Base-by-base conservation (phyloP, 1,140 invertebrate species). In the Tetragonula clypearis region DNA sequence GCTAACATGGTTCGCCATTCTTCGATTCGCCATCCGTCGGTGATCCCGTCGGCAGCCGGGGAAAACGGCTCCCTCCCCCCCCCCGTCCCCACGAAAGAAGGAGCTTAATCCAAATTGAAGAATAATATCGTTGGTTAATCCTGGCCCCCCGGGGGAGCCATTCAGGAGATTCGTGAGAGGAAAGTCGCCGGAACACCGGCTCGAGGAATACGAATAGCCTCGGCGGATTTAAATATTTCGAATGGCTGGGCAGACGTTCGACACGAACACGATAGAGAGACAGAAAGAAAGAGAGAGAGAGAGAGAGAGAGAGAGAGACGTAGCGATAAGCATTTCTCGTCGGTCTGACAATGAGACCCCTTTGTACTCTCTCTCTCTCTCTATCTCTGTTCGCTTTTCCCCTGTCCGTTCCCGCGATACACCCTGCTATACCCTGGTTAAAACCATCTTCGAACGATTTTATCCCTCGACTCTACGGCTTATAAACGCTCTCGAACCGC, bases 101-200 rank as follows among this genome's bases (percentile, higher is more conserved):
- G 72, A 85, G 77, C 71, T 89, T 90, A 90, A 90, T 90, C 88
- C 71, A 87, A 90, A 90, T 90, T 90, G 86, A 90, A 90, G 88
- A 90, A 90, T 90, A 90, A 90, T 90, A 90, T 90, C 88, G 41
- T 23, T 65, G 53, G 82, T 84, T 90, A 89, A 90, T 90, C 85
- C 83, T 69, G 30, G 56, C 30, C 26, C 26, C 69, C 71, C 41
- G 41, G 79, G 87, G 65, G 82, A 89, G 62, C 41, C 60, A 14
- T 6, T 0, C 0, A 6, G 23, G 78, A 60, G 66, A 73, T 87
- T 72, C 72, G 58, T 65, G 19, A 30, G 79, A 84, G 41, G 79
- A 71, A 82, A 71, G 69, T 71, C 77, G 62, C 30, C 49, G 77
- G 56, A 79, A 88, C 71, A 73, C 8, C 56, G 56, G 60, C 60